Percentiles rank a stretch among this genome's conserved stretches.
phyloP scores from a whole-genome alignment of 2,113 vertebrate species.

The Periophthalmodon schlosseri region DNA sequence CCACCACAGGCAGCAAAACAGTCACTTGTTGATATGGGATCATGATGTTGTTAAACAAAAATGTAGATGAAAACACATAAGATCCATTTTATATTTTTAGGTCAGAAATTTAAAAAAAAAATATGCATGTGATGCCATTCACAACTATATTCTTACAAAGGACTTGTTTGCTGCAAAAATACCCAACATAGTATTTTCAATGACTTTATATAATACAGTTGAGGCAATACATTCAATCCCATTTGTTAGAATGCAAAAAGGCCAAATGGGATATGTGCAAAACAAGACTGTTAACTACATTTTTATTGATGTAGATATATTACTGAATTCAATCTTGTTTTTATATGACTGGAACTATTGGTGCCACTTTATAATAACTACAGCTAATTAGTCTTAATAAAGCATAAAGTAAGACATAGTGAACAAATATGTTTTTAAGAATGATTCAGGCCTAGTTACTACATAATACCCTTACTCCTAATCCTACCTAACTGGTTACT shows the following conservation, averaged over 20 bases:
- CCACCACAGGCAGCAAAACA: conserved; percentile 20
- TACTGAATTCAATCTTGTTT: not conserved
- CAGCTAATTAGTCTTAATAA: too few relatives aligned
- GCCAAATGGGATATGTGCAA: not conserved
- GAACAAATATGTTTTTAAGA: too few relatives aligned
- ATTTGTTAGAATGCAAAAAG: not conserved
- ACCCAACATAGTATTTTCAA: not conserved
- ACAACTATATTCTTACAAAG: not conserved
- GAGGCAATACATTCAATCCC: not conserved
- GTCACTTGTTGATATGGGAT: conserved; percentile 58
- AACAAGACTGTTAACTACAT: not conserved
- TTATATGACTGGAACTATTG: not conserved
- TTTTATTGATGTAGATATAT: not conserved
- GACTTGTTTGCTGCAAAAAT: not conserved
- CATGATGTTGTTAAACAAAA: conserved; percentile 24
- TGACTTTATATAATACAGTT: not conserved
- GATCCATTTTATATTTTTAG: not conserved
- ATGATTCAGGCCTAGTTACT: too few relatives aligned
- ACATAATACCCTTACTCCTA: too few relatives aligned
- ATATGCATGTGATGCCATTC: not conserved
- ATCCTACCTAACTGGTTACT: too few relatives aligned
- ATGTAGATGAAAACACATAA: conserved; percentile 12
- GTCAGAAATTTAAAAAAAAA: not conserved
- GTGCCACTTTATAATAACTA: too few relatives aligned
- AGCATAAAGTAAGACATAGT: too few relatives aligned